phyloP scores from a whole-genome alignment of 2,888 invertebrate species.

The Acanthosepion pharaonis region DNA sequence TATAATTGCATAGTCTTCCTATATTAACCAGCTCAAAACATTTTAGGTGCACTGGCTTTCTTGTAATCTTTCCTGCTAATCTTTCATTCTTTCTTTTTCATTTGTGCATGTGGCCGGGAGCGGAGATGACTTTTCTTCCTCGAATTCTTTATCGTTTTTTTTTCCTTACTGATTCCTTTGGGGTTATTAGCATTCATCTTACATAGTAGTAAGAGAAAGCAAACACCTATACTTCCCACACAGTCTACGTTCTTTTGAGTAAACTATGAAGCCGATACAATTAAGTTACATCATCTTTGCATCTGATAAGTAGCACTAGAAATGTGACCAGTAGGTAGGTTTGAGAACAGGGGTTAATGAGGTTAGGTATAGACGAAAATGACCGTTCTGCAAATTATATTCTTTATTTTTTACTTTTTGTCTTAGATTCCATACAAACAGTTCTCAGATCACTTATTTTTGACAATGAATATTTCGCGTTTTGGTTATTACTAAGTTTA shows the following conservation, averaged over 20 bases:
- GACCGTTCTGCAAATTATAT: too few species aligned
- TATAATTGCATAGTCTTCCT: background rate
- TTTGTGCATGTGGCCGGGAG: background rate
- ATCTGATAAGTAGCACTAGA: background rate
- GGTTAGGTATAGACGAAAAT: too few species aligned
- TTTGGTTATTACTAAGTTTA: too few species aligned
- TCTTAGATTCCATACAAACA: too few species aligned
- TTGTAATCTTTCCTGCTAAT: background rate
- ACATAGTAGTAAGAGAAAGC: background rate
- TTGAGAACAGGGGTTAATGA: background rate
- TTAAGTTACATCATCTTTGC: slow-evolving; percentile 16
- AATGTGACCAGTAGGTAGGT: background rate
- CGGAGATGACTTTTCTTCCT: background rate
- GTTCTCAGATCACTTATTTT: too few species aligned
- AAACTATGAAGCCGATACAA: background rate
- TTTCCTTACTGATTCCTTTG: background rate
- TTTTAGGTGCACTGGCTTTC: background rate
- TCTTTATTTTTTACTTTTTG: too few species aligned
- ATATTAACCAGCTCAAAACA: background rate
- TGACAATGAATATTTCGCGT: too few species aligned
- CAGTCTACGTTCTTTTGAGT: background rate
- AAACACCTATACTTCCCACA: background rate
- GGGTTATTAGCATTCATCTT: background rate
- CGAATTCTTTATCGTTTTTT: background rate
- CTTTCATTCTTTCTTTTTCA: background rate